Base-by-base conservation (phyloP, 2,888 invertebrate genomes). In the Amiota mariae region DNA sequence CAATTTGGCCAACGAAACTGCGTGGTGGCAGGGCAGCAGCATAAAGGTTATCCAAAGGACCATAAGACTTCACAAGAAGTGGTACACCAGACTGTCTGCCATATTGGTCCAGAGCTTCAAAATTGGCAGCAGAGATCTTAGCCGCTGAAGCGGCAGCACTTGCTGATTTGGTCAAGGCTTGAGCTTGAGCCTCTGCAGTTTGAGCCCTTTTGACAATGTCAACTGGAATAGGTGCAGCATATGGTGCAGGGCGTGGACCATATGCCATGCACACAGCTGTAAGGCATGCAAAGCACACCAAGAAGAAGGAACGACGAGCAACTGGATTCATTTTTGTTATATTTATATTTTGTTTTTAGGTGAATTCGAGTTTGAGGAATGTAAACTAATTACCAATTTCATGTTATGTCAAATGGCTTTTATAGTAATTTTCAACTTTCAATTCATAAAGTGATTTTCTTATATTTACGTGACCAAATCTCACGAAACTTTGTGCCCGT, bases 1-100 rank as follows among this genome's bases (percentile, higher is more conserved):
- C 87, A 72, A 88, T 86, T 72, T 86, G 77, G 49, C 85, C 88
- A 59, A 89, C 86, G 75, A 86, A 87, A 64, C 86, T 86, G 24
- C 88, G 89, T 71, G 89, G 81, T 20, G 87, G 87, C 77, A 89
- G 73, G 9, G 87, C 77, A 68, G 89, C 89, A n/a, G 86, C 84
- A 70, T 85, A 85, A 36, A 88, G 79, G 20, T 71, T 73, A 70
- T 87, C 86, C 79, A 87, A 75, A 8, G 81, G 79, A 4, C 88
- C 89, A 48, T 81, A 82, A 2, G 81, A 72, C 67, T 78, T 82
- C 61, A 76, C 80, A 77, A 88, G 77, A 15, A 88, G 78, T 54
- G 88, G 88, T 8, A 64, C 66, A 73, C 87, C 88, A 76, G 83
- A 85, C 77, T 88, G 78, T 77, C 82, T 78, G 73, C 88, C 88